Evolutionary conservation across 2,113 vertebrate species (phyloP), one percentile per base, ranked within the genome.

Genomic region (Petromus typicus): DNA sequence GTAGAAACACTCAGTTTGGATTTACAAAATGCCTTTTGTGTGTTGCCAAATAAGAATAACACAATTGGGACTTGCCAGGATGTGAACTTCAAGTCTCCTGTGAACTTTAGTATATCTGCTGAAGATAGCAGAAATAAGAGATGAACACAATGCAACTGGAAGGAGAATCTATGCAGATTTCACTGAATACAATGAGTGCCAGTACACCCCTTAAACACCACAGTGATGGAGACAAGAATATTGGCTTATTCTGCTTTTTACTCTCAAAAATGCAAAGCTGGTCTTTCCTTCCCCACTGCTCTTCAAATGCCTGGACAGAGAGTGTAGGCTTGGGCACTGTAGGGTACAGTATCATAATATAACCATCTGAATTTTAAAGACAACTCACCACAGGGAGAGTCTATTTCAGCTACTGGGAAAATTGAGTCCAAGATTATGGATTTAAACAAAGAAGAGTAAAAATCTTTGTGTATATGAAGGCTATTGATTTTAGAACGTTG

Each of bases 41-140:
- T 93, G 43, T 86, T 76, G 27, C 37, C 16, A 51, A 82, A 75
- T 79, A 56, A 95, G 61, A 96, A 85, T 61, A 97, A 81, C 27
- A 89, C 4, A n/a, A 30, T 45, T 79, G n/a, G 7, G 40, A 90
- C n/a, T 80, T 88, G 13, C 34, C 34, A 45, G 51, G 9, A 85
- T 54, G 67, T 16, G 90, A 90, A 69, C 30, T 8, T 85, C 40
- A 48, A 30, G 9, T 79, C 79, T 86, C 27, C 43, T 63, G 34
- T 57, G 20, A 69, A 73, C 57, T 71, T 66, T 45, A 89, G 25
- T 86, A 78, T 30, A 54, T 2, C 23, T 22, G 57, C 20, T 88
- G 59, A 12, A 7, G 27, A 4, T 25, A 75, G 48, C 13, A 17
- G 85, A 75, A 63, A 90, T 69, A 83, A 83, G 56, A 79, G 12